Percentiles rank a stretch among this genome's conserved stretches.
These are phyloP conservation scores for Malurus alboscapulatus DNA, from an alignment of 2,113 vertebrate genomes.

Conservation along the genomic window DNA sequence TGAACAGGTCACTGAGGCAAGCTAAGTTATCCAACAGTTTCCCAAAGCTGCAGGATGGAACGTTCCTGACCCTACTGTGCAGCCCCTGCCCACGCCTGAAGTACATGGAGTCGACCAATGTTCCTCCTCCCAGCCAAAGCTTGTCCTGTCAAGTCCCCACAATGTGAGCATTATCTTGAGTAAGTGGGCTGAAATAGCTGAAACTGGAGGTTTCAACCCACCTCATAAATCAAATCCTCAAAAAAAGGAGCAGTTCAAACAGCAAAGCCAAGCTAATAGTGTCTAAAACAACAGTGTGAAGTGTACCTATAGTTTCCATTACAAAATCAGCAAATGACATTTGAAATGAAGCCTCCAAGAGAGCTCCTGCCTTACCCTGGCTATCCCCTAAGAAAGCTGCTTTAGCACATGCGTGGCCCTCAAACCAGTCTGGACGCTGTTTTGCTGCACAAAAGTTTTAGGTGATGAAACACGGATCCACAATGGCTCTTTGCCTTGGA, in stretches of 20 bases:
- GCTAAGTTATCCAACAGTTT: neutral
- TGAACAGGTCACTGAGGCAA: neutral
- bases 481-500: neutral
- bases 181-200: slow-evolving; percentile 20
- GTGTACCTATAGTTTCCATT: neutral
- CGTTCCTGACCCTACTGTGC: accelerated
- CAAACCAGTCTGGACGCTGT: neutral
- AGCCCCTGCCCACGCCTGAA: neutral
- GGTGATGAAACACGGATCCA: neutral
- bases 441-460: neutral
- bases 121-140: neutral
- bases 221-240: neutral
- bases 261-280: neutral
- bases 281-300: neutral
- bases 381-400: neutral
- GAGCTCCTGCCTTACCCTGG: neutral
- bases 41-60: neutral
- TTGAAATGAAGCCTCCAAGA: neutral
- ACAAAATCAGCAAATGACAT: neutral
- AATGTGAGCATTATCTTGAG: neutral
- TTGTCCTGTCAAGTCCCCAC: neutral
- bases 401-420: neutral
- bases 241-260: neutral
- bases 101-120: neutral
- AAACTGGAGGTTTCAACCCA: neutral